Conservation (phyloP, 2,888 invertebrate species). For the Tenthredo distinguenda region DNA sequence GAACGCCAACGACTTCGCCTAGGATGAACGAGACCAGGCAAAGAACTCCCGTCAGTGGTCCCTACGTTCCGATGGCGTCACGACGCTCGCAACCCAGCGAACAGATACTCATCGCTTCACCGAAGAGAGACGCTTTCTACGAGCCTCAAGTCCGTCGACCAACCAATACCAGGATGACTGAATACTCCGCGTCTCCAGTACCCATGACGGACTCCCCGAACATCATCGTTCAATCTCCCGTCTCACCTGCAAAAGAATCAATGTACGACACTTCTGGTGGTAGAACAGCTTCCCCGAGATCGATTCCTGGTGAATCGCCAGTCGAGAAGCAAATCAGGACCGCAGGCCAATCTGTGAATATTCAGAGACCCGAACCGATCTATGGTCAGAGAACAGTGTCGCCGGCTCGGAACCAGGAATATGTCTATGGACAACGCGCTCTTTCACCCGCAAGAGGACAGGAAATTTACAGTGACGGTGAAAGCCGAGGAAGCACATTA, state of each 20-base stretch:
- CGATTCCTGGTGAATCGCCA: background rate
- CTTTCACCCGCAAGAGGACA: background rate
- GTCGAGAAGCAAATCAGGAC: background rate
- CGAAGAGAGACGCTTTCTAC: constrained; percentile 69
- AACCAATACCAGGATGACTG: constrained; percentile 59
- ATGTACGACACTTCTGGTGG: constrained; percentile 42
- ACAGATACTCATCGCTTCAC: constrained; percentile 74
- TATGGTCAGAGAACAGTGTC: constrained; percentile 58
- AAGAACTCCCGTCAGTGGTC: constrained; percentile 31
- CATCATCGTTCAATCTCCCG: constrained; percentile 42
- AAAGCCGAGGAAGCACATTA: background rate
- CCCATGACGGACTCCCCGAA: constrained; percentile 69
- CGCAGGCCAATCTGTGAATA: constrained; percentile 34
- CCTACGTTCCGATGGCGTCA: constrained; percentile 53
- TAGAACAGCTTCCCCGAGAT: constrained; percentile 55
- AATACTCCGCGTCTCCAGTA: constrained; percentile 68
- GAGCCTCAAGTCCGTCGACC: constrained; percentile 61
- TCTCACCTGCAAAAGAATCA: background rate
- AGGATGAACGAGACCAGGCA: constrained; percentile 48
- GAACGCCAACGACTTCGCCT: constrained; percentile 58
- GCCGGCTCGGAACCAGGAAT: constrained; percentile 33
- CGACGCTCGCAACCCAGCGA: constrained; percentile 71
- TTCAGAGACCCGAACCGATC: constrained; percentile 69
- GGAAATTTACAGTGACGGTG: constrained; percentile 52
- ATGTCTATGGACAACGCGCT: constrained; percentile 6